These are phyloP conservation scores for rabbit (Oryctolagus cuniculus) DNA, from an alignment of 2,113 vertebrate genomes.

Conservation along the genomic window DNA sequence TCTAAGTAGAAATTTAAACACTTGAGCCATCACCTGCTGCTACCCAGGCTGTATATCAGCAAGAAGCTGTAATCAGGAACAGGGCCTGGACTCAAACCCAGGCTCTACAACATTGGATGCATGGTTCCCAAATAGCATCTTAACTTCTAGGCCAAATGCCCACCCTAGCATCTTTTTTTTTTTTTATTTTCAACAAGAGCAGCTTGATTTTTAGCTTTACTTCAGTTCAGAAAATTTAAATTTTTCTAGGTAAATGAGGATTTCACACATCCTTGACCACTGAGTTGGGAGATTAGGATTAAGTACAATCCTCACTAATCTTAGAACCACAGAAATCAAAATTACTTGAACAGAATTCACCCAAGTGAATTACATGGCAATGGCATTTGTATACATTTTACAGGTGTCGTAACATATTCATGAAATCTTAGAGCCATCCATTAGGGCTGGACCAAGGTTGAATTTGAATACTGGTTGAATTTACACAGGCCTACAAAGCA, in stretches of 20 bases:
- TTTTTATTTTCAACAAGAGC: not conserved
- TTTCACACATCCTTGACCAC: not conserved
- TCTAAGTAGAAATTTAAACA: no score
- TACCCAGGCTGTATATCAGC: no score
- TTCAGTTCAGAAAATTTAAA: not conserved
- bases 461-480: not conserved
- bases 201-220: conserved; percentile 28
- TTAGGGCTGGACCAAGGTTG: not conserved
- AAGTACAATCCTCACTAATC: not conserved
- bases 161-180: not conserved
- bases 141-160: no score
- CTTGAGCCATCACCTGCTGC: no score
- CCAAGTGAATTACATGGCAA: not conserved
- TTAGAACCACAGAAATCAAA: conserved; percentile 51
- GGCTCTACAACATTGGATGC: no score
- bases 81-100: no score
- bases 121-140: no score
- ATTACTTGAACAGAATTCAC: conserved; percentile 31
- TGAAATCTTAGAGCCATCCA: not conserved
- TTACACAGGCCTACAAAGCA: not conserved
- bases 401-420: not conserved
- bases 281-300: not conserved
- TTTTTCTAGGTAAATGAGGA: not conserved
- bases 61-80: no score
- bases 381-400: not conserved